Evolutionary conservation across 2,113 vertebrate genomes (phyloP), one percentile per base, ranked within the genome.

Genomic region (Theristicus caerulescens): DNA sequence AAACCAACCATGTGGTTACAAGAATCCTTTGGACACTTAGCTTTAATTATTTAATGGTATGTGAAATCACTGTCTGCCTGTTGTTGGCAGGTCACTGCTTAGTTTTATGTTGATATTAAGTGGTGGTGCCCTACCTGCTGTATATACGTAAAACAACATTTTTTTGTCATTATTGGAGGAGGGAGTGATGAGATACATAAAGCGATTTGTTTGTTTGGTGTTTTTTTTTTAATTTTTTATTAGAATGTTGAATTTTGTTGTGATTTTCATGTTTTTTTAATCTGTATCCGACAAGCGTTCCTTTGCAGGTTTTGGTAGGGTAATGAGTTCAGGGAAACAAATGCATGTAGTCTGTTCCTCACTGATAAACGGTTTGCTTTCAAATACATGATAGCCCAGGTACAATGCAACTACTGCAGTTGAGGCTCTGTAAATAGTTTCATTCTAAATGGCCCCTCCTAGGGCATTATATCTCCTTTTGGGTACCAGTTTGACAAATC

Each of bases 11-110:
- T 5, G 16, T 49, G 82, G 55, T 91, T 91, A 44, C 22, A 95
- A 73, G 62, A 85, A 70, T 80, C 57, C 57, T 64, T 93, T 90
- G 83, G 91, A 81, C 67, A 54, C 40, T 92, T 92, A 44, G 74
- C 70, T 88, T 94, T 85, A 89, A 95, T 92, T 94, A 88, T 90
- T 94, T 90, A 82, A 82, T 78, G 49, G 54, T 46, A 40, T 61
- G 34, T 78, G 86, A 93, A 94, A 85, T 91, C 42, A 51, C 62
- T 81, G 51, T n/a, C 70, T 76, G 74, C 55, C 42, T 86, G 18
- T 77, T 85, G 36, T 79, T 90, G 72, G 49, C 82, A 67, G 82
- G 51, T 89, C 36, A 26, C 49, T 76, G 36, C 49, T 64, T 58
- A 70, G 36, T 90, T 84, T 84, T 80, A 9, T 18, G 20, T 29